Conservation (phyloP, 2,888 invertebrate genomes). For the Rotaria macrura region DNA sequence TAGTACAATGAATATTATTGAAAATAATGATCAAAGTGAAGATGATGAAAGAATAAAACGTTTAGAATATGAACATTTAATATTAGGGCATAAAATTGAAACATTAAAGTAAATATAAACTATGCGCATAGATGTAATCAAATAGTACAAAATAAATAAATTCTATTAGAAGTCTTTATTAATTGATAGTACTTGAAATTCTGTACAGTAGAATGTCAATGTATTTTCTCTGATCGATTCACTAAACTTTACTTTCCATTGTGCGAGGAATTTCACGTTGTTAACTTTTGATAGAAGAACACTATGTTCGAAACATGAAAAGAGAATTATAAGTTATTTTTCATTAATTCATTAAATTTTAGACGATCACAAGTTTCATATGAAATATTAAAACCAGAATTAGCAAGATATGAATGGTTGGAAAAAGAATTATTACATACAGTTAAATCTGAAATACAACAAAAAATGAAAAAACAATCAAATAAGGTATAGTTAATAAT, state of each 20-base stretch:
- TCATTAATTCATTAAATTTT: not conserved
- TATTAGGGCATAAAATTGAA: constrained; percentile 2
- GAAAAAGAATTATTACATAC: constrained; percentile 14
- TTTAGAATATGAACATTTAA: not conserved
- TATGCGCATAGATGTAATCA: too few relatives aligned
- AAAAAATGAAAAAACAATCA: constrained; percentile 5
- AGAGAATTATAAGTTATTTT: too few relatives aligned
- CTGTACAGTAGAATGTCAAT: too few relatives aligned
- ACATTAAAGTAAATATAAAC: not conserved
- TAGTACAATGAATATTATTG: not conserved
- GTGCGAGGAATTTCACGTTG: too few relatives aligned
- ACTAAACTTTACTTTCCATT: too few relatives aligned
- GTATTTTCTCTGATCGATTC: too few relatives aligned
- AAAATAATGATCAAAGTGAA: not conserved
- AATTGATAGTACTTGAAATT: too few relatives aligned
- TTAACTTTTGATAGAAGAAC: too few relatives aligned
- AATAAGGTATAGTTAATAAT: not conserved
- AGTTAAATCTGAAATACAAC: not conserved
- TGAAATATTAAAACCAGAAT: not conserved
- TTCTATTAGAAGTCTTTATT: too few relatives aligned
- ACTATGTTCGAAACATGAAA: too few relatives aligned
- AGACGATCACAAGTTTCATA: not conserved
- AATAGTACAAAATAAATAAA: too few relatives aligned
- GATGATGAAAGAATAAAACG: not conserved
- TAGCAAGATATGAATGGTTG: not conserved